A percentile compares a stretch with the other conserved stretches of the same genome.
phyloP scores from a whole-genome alignment of 2,797 vertebrate species.

The Luscinia luscinia region DNA sequence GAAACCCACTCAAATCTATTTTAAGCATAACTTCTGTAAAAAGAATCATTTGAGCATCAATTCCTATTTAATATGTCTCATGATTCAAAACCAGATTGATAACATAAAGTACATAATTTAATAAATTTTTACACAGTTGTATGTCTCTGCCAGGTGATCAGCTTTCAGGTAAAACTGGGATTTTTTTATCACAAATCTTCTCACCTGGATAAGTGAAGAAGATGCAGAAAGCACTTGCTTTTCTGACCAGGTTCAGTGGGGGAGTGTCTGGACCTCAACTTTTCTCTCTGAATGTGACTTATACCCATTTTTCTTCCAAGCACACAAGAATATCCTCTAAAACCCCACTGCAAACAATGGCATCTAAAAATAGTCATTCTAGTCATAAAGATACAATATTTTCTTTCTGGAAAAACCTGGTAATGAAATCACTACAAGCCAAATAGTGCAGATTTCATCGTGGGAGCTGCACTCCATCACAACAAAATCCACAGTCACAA shows the following conservation, averaged over 20 bases:
- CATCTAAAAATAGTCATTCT: not conserved
- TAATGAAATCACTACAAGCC: conserved; percentile 1
- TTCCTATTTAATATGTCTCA: not conserved
- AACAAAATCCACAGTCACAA: conserved; percentile 8
- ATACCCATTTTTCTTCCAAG: not conserved
- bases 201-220: not conserved
- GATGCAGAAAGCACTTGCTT: not conserved
- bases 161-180: not conserved
- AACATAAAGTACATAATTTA: not conserved
- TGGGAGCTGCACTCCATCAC: not conserved
- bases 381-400: not conserved
- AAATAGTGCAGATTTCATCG: not conserved
- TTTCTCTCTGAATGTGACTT: not conserved
- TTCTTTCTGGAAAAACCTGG: not conserved
- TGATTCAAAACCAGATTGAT: not conserved
- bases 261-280: not conserved
- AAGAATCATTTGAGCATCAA: not conserved
- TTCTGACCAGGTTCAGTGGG: not conserved
- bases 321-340: not conserved
- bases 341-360: not conserved
- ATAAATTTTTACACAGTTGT: not conserved
- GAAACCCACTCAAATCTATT: conserved; percentile 43
- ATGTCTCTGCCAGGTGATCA: not conserved
- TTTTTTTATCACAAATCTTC: not conserved
- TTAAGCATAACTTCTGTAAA: conserved; percentile 37